Base-by-base conservation (phyloP, 2,113 vertebrate genomes). In the Sigmodon hispidus region DNA sequence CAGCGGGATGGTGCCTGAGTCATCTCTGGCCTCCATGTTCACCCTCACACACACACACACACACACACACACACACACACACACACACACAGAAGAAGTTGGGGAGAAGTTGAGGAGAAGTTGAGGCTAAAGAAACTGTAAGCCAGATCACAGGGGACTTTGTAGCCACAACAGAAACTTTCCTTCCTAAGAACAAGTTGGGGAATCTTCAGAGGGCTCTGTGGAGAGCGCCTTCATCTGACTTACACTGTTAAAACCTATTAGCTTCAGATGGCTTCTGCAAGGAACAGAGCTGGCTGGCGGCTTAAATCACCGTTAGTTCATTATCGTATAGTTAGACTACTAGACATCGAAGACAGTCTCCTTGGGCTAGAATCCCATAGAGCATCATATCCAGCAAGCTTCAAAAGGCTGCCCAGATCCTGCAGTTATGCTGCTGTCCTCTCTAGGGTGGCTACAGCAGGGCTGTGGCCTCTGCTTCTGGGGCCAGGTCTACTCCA, bases 361-460 rank as follows among this genome's bases (percentile, higher is more conserved):
- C n/a, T 67, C 29, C 3, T 29, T 4, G 72, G 15, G 15, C 45
- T 90, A 2, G 63, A 21, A 22, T 9, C 8, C n/a, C n/a, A n/a
- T n/a, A n/a, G n/a, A n/a, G n/a, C n/a, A n/a, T n/a, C n/a, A n/a
- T n/a, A n/a, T n/a, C n/a, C n/a, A n/a, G n/a, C n/a, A n/a, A n/a
- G n/a, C 75, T 26, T 76, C 48, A 24, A 34, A 55, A 67, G 7
- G 26, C 89, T 29, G 12, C 73, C 52, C 29, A 11, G 1, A 0
- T 43, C 40, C 77, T 55, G 17, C 9, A 12, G 59, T 21, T 0
- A 0, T 0, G 63, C 9, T 15, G 19, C 59, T 63, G 43, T 55
- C 36, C 45, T 4, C 36, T 48, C 29, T 7, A 40, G 17, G 0
- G n/a, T 61, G 10, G 86, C 40, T 15, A 13, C 7, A 0, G 63